Evolutionary conservation across 2,113 vertebrate species (phyloP), one percentile per base, ranked within the genome.

Genomic region (Sinocyclocheilus rhinocerous): DNA sequence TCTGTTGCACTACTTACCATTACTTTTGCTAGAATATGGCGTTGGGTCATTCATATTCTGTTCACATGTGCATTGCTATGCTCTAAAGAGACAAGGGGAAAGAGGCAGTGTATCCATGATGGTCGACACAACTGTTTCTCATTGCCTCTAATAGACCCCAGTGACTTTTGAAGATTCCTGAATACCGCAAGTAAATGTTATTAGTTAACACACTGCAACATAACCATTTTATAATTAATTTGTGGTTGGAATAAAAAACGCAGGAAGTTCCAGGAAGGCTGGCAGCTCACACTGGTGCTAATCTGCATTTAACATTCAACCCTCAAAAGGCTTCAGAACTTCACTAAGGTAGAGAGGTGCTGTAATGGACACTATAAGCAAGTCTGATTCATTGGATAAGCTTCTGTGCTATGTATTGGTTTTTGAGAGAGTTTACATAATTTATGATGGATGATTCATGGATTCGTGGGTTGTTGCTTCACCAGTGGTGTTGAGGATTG

Each of bases 41-140:
- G 87, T 90, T 88, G 86, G 87, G 87, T 90, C 85, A 88, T 90
- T 90, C 87, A 90, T 90, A 90, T 90, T 90, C 89, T 33, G 83
- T 81, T 89, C 89, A 90, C 87, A 87, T 88, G 87, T 88, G 76
- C 65, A 81, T 77, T 81, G 86, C 85, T 87, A 83, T 76, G 86
- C 88, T 75, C 82, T 84, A 84, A 87, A 87, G 84, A 89, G 86
- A 82, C 88, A 83, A 83, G 86, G 79, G 86, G 86, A 87, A 83
- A 87, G 86, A 89, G 84, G 76, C 33, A 78, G 63, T 29, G 75
- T 81, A 84, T 83, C 79, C 63, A 70, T 80, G 63, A 50, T 84
- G 76, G 67, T 85, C 52, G 81, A 78, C 36, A 50, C 76, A 78
- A 73, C 86, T 87, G 33, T 77, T 80, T 72, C 61, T 84, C 73